Base-by-base conservation (phyloP, 2,888 invertebrate genomes). In the Thalpophila matura region DNA sequence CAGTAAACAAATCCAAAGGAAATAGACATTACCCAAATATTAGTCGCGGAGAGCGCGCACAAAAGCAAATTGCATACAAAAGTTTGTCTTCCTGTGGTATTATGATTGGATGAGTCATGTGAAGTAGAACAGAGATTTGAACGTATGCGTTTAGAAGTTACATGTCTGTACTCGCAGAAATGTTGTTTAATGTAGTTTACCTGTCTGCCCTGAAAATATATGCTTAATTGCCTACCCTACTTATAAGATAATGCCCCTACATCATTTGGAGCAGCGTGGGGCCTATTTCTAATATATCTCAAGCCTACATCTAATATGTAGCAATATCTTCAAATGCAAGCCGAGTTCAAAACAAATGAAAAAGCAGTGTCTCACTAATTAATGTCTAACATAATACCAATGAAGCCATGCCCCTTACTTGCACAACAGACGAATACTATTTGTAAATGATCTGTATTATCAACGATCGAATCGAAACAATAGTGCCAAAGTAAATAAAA, bases 11-110 rank as follows among this genome's bases (percentile, higher is more conserved):
- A 51, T 20, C 18, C 26, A 22, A 20, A 64, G 43, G 43, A 59
- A 59, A 50, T 31, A 43, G 0, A 42, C 27, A 35, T 40, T 53
- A 46, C 24, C 49, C 46, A 60, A 56, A 62, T 42, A 70, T 65
- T 57, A 60, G 65, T 31, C 62, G 14, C 31, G 47, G 46, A 65
- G 40, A 55, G 58, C 50, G 64, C 72, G 51, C 45, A 66, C 73
- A 56, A 74, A 73, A 71, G 65, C 78, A 71, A 81, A 79, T 76
- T 76, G 79, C 71, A 79, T 80, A 78, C 72, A 80, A 79, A 78
- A 79, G 74, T 74, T 81, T 56, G 68, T 81, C 79, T 81, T 79
- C 79, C 79, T 79, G 79, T 68, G 64, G 65, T 74, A 74, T 71
- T 81, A 79, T 76, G 79, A 79, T 81, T 81, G 79, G 50, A 61